A percentile compares a stretch with the other conserved stretches of the same genome.
These are phyloP conservation scores for Garra rufa DNA, from an alignment of 2,113 vertebrate genomes.

Conservation along the genomic window DNA sequence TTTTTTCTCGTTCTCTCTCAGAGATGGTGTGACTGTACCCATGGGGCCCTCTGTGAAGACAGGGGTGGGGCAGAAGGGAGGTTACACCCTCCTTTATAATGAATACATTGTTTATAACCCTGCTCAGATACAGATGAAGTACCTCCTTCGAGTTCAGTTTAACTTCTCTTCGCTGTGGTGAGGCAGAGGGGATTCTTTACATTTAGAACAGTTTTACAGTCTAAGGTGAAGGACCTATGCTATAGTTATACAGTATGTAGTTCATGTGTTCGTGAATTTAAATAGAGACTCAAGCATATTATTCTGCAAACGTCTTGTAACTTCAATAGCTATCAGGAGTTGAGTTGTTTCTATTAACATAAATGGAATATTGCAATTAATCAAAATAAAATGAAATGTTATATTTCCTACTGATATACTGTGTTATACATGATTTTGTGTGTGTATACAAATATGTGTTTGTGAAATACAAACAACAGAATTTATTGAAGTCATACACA, in stretches of 20 bases:
- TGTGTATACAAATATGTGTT: neutral
- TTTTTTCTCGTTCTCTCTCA: conserved; percentile 59
- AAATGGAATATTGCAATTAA: neutral
- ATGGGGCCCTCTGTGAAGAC: conserved; percentile 81
- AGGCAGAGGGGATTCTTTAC: conserved; percentile 46
- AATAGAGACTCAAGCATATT: neutral
- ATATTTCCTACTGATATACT: neutral
- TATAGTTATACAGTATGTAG: neutral
- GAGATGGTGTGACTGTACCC: conserved; percentile 79
- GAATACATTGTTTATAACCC: conserved; percentile 87
- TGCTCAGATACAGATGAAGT: conserved; percentile 83
- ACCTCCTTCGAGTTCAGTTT: conserved; percentile 85
- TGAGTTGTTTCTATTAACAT: neutral
- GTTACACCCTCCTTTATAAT: conserved; percentile 89
- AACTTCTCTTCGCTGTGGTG: conserved; percentile 85
- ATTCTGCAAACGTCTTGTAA: neutral
- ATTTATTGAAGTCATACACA: too few species aligned
- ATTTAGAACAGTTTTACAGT: neutral
- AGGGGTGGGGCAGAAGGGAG: conserved; percentile 61
- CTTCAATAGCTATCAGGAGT: neutral
- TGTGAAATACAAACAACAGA: neutral
- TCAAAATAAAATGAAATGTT: neutral
- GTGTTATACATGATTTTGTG: neutral
- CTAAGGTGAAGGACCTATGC: neutral
- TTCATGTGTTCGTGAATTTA: neutral